Base-by-base conservation (phyloP, 2,888 invertebrate species). In the Polietes domitor region DNA sequence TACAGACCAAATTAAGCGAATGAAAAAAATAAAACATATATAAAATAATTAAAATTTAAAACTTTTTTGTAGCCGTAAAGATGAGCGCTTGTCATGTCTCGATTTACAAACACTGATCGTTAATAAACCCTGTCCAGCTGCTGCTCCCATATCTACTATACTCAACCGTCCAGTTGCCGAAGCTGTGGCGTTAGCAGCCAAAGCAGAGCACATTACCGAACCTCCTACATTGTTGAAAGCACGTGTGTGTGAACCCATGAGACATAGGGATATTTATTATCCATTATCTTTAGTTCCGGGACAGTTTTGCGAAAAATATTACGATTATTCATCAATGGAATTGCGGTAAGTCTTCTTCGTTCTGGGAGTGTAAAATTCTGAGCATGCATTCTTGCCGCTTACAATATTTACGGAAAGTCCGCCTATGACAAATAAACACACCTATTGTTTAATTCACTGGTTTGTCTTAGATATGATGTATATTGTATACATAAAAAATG, bases 241-340 rank as follows among this genome's bases (percentile, higher is more conserved):
- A 58, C 88, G 87, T 43, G 28, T 65, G 2, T 88, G 78, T 63
- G 87, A 88, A 50, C 85, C 85, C 41, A 70, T 86, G 28, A 70
- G 82, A 74, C 61, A 75, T 63, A 90, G 92, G 1, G 93, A 94
- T 78, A 93, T 94, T 70, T 93, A 94, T 92, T 99, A 98, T 94
- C 99, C 99, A 21, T 95, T 98, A 83, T 96, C 99, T 61, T 93
- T 99, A 85, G 95, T 99, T 88, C 98, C 98, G 47, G 99, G 99
- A n/a, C 99, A 99, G 93, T 99, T 95, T 93, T 96, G 97, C 87
- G 97, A 98, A 92, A 94, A 94, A 90, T 98, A 96, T 92, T 95
- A 96, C 89, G 88, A 92, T 80, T 98, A 97, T 91, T 95, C 96
- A 1, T 93, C 97, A 6, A 94, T 96, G 15, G 98, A 99, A 92